Conservation (phyloP, 2,113 vertebrate genomes). For the Lamprologus speciosus region DNA sequence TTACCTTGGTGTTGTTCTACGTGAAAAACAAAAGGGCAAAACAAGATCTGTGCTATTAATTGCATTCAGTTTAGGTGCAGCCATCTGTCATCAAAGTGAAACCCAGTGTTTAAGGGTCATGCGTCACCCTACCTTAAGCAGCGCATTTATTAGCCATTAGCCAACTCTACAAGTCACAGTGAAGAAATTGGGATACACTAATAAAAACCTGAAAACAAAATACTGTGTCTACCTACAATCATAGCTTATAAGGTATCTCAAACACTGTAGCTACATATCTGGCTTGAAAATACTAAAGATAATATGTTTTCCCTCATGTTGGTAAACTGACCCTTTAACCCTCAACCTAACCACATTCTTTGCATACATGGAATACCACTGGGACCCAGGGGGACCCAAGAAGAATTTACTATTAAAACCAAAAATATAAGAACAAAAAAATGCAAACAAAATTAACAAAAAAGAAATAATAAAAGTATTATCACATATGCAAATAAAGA, state of each 20-base stretch:
- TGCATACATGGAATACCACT: neutral
- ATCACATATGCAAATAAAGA: neutral
- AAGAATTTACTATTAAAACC: neutral
- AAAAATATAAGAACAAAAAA: neutral
- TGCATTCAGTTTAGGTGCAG: neutral
- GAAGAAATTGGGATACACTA: neutral
- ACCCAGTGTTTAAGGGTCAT: neutral
- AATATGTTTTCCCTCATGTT: neutral
- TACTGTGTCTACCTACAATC: neutral
- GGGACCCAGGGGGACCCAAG: neutral
- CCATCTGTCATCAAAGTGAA: neutral
- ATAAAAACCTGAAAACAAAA: neutral
- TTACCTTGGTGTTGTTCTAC: neutral
- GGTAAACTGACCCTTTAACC: neutral
- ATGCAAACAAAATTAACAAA: neutral
- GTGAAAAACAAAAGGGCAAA: neutral
- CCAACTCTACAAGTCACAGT: neutral
- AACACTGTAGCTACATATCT: neutral
- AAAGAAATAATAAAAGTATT: neutral
- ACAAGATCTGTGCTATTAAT: neutral
- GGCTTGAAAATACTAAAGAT: neutral
- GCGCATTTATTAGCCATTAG: neutral
- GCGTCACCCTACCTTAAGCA: neutral
- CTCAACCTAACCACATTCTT: neutral
- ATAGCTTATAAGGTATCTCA: neutral